Conservation (phyloP, 1,140 invertebrate species). For the Chironomus striatipennis region DNA sequence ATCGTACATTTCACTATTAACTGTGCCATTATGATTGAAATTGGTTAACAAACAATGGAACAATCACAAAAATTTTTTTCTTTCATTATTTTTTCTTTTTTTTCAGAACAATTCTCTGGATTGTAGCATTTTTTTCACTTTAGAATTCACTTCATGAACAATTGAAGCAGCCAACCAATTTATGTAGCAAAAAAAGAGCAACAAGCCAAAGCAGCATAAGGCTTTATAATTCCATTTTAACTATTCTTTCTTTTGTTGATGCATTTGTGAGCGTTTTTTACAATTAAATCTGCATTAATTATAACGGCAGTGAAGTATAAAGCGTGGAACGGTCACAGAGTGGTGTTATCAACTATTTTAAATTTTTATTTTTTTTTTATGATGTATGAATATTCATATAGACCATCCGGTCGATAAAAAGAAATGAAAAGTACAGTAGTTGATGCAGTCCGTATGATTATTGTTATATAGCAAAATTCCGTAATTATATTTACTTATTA, state of each 20-base stretch:
- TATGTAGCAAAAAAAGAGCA: not conserved
- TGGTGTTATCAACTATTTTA: not conserved
- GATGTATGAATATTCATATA: not conserved
- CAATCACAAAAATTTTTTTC: not conserved
- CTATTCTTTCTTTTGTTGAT: not conserved
- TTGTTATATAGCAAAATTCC: not conserved
- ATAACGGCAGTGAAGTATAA: not conserved
- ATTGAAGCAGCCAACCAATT: not conserved
- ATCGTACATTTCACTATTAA: not conserved
- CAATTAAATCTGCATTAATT: slow-evolving; percentile 2
- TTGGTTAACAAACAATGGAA: slow-evolving; percentile 3
- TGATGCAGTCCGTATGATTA: not conserved
- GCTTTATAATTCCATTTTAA: not conserved
- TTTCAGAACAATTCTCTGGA: not conserved
- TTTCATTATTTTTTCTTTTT: no score
- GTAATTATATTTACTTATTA: not conserved
- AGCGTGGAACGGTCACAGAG: not conserved
- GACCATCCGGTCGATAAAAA: not conserved
- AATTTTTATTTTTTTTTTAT: no score
- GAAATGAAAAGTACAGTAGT: not conserved
- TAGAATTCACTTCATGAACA: not conserved
- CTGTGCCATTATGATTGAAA: not conserved
- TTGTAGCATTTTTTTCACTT: not conserved
- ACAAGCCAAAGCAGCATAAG: not conserved
- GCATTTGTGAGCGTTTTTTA: not conserved